phyloP scores from a whole-genome alignment of 2,113 vertebrate genomes.

The Fulica atra region DNA sequence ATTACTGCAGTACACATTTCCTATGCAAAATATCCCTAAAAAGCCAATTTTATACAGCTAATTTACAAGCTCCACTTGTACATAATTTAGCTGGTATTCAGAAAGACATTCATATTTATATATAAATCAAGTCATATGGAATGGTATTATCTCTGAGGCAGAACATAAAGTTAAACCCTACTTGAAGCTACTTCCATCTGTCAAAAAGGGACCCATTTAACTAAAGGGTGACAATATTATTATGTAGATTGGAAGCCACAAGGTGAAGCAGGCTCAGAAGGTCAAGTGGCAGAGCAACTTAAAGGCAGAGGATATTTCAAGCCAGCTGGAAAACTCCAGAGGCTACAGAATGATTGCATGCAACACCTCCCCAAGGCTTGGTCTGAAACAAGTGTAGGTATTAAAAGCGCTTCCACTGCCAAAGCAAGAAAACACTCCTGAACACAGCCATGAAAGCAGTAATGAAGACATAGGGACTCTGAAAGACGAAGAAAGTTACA shows the following conservation, averaged over 20 bases:
- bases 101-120: constrained; percentile 46
- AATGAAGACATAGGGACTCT: not conserved
- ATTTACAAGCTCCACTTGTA: constrained; percentile 13
- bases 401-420: not conserved
- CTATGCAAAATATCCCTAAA: not conserved
- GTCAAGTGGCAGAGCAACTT: constrained; percentile 3
- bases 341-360: not conserved
- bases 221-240: constrained; percentile 4
- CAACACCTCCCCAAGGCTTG: not conserved
- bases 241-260: constrained; percentile 40
- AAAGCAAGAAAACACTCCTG: not conserved
- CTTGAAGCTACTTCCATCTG: constrained; percentile 18
- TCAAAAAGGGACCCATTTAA: constrained; percentile 53
- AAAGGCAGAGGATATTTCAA: not conserved
- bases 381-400: not conserved
- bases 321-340: constrained; percentile 7
- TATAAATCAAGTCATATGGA: constrained; percentile 37
- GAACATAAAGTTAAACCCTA: constrained; percentile 36
- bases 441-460: not conserved
- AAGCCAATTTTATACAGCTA: not conserved
- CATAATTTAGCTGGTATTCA: constrained; percentile 39
- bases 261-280: constrained; percentile 37
- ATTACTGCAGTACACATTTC: not conserved
- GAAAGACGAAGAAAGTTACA: not conserved
- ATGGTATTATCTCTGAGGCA: not conserved